Evolutionary conservation across 2,888 invertebrate genomes (phyloP).

Genomic region (Lumbricus terrestris): DNA sequence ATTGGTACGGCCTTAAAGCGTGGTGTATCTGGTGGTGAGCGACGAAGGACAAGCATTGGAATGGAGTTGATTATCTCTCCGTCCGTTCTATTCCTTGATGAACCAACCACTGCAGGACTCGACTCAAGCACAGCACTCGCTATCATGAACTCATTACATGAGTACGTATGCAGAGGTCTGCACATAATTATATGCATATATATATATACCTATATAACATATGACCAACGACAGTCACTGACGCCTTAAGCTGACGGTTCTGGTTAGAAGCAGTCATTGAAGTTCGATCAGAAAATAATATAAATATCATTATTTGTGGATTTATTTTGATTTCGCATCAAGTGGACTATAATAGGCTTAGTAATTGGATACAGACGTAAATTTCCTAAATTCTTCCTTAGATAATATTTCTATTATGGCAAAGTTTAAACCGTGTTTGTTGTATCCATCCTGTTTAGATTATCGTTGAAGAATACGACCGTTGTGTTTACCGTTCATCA

Average conservation of each 20-base stretch:
- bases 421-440: neutral
- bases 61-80: slow-evolving; percentile 60
- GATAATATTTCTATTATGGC: too few relatives aligned
- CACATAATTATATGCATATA: too few relatives aligned
- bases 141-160: slow-evolving; percentile 51
- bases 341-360: too few relatives aligned
- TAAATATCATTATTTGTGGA: too few relatives aligned
- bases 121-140: slow-evolving; percentile 59
- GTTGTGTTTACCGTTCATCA: slow-evolving; percentile 59
- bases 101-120: slow-evolving; percentile 59
- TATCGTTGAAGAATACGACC: slow-evolving; percentile 53
- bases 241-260: too few relatives aligned
- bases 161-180: neutral
- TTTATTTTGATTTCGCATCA: too few relatives aligned
- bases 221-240: too few relatives aligned
- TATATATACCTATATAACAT: too few relatives aligned
- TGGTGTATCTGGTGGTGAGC: slow-evolving; percentile 59
- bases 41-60: slow-evolving; percentile 58
- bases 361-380: slow-evolving; percentile 51
- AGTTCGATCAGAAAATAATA: too few relatives aligned
- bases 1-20: neutral
- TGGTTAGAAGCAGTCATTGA: too few relatives aligned
- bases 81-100: slow-evolving; percentile 58
- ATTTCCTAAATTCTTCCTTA: too few relatives aligned
- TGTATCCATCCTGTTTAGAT: slow-evolving; percentile 40